Evolutionary conservation across 2,113 vertebrate genomes (phyloP).

Genomic region (Potamarius usumacintae): DNA sequence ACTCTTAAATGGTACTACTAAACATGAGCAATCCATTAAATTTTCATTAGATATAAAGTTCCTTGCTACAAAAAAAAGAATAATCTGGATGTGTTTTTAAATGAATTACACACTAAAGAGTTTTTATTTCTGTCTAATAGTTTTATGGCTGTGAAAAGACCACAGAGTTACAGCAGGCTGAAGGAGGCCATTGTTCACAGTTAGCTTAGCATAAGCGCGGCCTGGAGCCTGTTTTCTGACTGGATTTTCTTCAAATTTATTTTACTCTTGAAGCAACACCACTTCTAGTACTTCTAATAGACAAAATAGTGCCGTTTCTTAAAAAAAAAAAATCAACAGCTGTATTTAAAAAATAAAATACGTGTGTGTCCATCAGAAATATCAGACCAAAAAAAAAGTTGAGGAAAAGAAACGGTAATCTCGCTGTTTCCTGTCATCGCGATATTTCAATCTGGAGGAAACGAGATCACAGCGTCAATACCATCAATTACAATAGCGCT

Average conservation of each 20-base stretch:
- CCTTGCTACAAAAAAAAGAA: too few species aligned
- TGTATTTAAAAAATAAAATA: neutral
- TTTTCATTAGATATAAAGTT: too few species aligned
- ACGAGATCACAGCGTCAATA: neutral
- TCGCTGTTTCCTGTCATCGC: neutral
- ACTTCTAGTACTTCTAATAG: neutral
- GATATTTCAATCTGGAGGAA: neutral
- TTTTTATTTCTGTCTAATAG: neutral
- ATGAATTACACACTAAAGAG: neutral
- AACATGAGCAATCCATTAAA: too few species aligned
- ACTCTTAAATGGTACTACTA: too few species aligned
- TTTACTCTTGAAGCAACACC: neutral
- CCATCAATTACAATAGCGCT: too few species aligned
- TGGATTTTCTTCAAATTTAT: neutral
- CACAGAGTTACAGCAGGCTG: neutral
- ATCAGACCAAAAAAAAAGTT: neutral
- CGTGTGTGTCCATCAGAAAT: neutral
- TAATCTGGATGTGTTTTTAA: neutral
- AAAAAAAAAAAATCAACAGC: neutral
- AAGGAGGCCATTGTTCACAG: neutral
- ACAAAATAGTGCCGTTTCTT: neutral
- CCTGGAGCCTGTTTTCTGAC: neutral
- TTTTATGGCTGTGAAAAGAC: neutral
- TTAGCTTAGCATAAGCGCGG: conserved; percentile 5
- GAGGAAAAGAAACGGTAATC: neutral